Evolutionary conservation across 2,888 invertebrate genomes (phyloP).

Genomic region (Celastrina argiolus): DNA sequence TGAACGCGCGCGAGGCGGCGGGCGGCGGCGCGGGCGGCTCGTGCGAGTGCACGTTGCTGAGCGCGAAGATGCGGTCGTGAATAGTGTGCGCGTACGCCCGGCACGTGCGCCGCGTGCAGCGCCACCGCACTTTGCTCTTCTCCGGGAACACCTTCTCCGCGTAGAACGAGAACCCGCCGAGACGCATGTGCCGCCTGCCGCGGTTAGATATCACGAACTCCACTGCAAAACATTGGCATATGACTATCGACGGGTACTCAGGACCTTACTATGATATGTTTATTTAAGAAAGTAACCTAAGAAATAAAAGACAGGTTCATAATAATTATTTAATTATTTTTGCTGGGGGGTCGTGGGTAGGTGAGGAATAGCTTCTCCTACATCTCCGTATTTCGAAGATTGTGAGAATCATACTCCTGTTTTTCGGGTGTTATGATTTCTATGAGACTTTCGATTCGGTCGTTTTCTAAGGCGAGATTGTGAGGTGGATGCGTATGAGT

Average conservation of each 20-base stretch:
- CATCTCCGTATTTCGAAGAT: neutral
- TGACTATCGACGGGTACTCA: constrained; percentile 39
- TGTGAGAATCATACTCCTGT: neutral
- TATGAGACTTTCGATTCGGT: constrained; percentile 64
- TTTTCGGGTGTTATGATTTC: constrained; percentile 49
- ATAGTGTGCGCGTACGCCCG: constrained; percentile 73
- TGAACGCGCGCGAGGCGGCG: constrained; percentile 38
- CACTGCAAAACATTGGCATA: constrained; percentile 55
- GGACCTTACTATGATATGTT: neutral
- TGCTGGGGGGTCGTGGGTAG: neutral
- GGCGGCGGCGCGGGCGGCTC: constrained; percentile 50
- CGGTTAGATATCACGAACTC: constrained; percentile 77
- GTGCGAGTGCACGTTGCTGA: constrained; percentile 71
- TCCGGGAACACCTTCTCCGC: constrained; percentile 75
- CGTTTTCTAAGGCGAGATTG: constrained; percentile 44
- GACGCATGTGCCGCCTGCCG: constrained; percentile 71
- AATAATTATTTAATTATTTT: neutral
- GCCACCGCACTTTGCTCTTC: constrained; percentile 74
- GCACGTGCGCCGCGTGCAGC: constrained; percentile 72
- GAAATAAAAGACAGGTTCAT: neutral
- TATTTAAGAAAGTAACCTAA: neutral
- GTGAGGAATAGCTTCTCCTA: neutral
- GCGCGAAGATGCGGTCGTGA: constrained; percentile 70
- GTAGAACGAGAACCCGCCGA: constrained; percentile 72
- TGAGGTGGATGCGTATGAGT: constrained; percentile 54